These are phyloP conservation scores for Cyprinus carpio DNA, from an alignment of 2,113 vertebrate species.

Conservation along the genomic window DNA sequence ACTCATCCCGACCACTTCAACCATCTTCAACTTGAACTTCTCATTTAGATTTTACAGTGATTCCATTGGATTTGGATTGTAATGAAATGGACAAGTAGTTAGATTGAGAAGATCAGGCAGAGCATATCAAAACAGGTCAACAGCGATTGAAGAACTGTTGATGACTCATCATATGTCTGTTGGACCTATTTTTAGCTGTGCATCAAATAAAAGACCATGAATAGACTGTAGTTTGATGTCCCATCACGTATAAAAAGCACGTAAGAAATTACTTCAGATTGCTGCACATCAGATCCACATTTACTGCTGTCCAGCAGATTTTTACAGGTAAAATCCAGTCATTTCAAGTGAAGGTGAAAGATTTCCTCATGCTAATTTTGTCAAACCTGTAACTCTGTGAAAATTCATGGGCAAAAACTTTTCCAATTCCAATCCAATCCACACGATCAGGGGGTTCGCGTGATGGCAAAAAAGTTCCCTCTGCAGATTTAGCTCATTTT, in stretches of 20 bases:
- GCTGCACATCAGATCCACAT: not conserved
- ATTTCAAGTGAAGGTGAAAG: not conserved
- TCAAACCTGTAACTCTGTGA: too few species aligned
- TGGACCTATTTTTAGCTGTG: not conserved
- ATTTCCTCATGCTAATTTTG: not conserved
- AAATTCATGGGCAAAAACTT: too few species aligned
- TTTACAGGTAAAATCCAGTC: not conserved
- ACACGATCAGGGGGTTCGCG: too few species aligned
- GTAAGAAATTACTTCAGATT: not conserved
- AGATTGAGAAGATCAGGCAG: not conserved
- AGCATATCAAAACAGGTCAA: not conserved
- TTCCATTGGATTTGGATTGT: not conserved
- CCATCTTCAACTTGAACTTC: not conserved
- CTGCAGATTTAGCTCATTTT: too few species aligned
- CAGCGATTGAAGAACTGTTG: not conserved
- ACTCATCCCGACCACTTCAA: not conserved
- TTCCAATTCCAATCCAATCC: too few species aligned
- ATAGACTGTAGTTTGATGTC: not conserved
- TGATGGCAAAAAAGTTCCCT: too few species aligned
- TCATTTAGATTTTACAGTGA: not conserved
- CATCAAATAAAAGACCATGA: not conserved
- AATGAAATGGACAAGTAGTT: not conserved
- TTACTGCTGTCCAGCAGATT: not conserved
- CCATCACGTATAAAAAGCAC: not conserved
- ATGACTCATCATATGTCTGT: not conserved